Evolutionary conservation across 2,113 vertebrate species (phyloP).

Genomic region (Phalacrocorax brasilianus): DNA sequence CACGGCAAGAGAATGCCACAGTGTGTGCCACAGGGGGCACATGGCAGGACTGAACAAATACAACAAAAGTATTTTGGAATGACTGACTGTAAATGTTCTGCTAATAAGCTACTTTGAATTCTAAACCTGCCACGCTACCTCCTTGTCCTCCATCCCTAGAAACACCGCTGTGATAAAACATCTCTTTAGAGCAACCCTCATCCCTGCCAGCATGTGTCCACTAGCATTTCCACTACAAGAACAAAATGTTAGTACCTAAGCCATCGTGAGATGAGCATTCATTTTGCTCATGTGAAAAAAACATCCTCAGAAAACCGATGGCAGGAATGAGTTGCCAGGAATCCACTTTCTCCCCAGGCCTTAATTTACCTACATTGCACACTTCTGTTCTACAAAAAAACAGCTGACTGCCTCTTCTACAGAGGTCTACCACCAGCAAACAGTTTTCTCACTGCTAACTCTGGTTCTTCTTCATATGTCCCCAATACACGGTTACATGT

Average conservation of each 20-base stretch:
- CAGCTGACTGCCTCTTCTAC: no score
- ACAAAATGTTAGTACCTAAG: not conserved
- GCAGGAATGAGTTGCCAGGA: not conserved
- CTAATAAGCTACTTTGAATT: not conserved
- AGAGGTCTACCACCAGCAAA: not conserved
- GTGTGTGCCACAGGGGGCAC: not conserved
- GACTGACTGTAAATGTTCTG: not conserved
- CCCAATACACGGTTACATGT: not conserved
- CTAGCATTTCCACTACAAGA: not conserved
- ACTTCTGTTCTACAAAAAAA: not conserved
- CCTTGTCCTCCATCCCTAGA: not conserved
- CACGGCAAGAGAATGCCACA: not conserved
- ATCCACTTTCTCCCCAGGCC: not conserved
- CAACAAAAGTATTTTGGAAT: not conserved
- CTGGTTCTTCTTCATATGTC: not conserved
- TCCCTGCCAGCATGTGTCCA: not conserved
- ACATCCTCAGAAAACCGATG: not conserved
- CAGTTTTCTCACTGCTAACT: not conserved
- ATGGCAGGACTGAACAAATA: not conserved
- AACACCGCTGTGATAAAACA: not conserved
- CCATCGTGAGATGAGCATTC: no score
- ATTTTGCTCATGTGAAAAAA: not conserved
- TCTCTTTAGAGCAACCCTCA: not conserved
- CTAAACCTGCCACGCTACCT: not conserved
- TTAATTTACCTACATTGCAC: not conserved